A percentile compares a stretch with the other conserved stretches of the same genome.
phyloP scores from a whole-genome alignment of 2,888 invertebrate species.

The Falcaria lacertinaria region DNA sequence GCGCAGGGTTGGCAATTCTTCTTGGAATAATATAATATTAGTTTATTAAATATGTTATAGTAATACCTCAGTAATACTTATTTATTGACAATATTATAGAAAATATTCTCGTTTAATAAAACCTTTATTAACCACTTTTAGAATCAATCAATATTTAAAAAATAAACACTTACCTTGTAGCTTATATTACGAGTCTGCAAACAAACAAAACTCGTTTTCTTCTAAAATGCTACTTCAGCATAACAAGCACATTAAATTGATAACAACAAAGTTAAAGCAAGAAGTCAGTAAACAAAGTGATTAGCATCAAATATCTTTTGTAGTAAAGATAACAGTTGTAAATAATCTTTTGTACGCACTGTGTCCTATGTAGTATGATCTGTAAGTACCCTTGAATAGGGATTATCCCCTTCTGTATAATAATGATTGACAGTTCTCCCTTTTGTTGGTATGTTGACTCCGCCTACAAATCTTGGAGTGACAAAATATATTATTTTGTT shows the following conservation, averaged over 20 bases:
- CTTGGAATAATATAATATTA: not conserved
- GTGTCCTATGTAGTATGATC: conserved; percentile 8
- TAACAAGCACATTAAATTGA: not conserved
- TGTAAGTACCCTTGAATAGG: conserved; percentile 19
- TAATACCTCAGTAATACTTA: too few species aligned
- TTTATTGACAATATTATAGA: too few species aligned
- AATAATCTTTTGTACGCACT: conserved; percentile 15
- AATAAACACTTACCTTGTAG: too few species aligned
- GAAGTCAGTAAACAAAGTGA: conserved; percentile 40
- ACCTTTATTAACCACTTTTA: too few species aligned
- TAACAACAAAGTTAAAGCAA: not conserved
- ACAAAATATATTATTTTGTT: not conserved
- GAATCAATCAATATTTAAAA: too few species aligned
- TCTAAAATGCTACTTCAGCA: too few species aligned
- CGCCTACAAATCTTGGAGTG: conserved; percentile 25
- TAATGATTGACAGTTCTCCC: conserved; percentile 53
- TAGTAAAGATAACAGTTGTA: conserved; percentile 10
- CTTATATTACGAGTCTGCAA: not conserved
- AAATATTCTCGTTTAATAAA: too few species aligned
- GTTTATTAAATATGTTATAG: too few species aligned
- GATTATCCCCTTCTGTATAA: conserved; percentile 37
- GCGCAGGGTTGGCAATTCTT: conserved; percentile 47
- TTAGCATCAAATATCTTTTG: conserved; percentile 28
- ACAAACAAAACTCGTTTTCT: too few species aligned
- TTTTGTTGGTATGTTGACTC: conserved; percentile 29